A percentile compares a stretch with the other conserved stretches of the same genome.
Evolutionary conservation across 2,888 invertebrate genomes (phyloP).

Genomic region (Hylaea fasciaria): DNA sequence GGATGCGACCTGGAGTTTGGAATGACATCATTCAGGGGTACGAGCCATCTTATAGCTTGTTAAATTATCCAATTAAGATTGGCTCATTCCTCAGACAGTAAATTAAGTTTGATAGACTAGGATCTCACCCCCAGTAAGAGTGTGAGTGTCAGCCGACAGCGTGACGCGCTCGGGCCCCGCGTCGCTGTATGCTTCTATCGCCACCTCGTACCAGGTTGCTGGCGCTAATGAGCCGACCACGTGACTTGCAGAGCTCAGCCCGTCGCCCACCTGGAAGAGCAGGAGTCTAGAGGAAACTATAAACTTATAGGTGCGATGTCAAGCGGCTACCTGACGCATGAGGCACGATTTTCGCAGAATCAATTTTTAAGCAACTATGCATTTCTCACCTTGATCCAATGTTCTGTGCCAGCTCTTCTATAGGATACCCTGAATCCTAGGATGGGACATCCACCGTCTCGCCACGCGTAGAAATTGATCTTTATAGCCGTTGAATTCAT

Average conservation of each 20-base stretch:
- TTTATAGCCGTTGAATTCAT: conserved; percentile 91
- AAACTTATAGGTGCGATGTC: too few relatives aligned
- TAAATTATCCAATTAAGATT: too few relatives aligned
- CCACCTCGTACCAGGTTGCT: conserved; percentile 86
- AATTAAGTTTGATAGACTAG: neutral
- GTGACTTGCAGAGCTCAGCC: conserved; percentile 71
- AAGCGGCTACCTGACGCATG: too few relatives aligned
- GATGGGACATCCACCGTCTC: conserved; percentile 92
- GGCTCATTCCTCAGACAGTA: neutral
- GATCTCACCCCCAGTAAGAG: conserved; percentile 79
- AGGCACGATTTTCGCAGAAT: too few relatives aligned
- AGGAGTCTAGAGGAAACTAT: too few relatives aligned
- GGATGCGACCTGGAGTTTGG: conserved; percentile 69
- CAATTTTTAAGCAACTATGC: too few relatives aligned
- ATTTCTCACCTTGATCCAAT: conserved; percentile 75
- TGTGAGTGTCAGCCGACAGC: conserved; percentile 85
- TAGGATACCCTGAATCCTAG: conserved; percentile 89
- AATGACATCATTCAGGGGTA: neutral
- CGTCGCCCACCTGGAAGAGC: conserved; percentile 68
- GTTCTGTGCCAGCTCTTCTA: conserved; percentile 83
- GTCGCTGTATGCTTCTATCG: conserved; percentile 85
- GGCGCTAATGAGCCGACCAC: conserved; percentile 83
- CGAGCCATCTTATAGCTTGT: too few relatives aligned
- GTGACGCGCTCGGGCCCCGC: conserved; percentile 85
- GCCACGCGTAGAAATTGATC: conserved; percentile 91